Evolutionary conservation across 2,113 vertebrate species (phyloP).

Genomic region (Scatophagus argus): DNA sequence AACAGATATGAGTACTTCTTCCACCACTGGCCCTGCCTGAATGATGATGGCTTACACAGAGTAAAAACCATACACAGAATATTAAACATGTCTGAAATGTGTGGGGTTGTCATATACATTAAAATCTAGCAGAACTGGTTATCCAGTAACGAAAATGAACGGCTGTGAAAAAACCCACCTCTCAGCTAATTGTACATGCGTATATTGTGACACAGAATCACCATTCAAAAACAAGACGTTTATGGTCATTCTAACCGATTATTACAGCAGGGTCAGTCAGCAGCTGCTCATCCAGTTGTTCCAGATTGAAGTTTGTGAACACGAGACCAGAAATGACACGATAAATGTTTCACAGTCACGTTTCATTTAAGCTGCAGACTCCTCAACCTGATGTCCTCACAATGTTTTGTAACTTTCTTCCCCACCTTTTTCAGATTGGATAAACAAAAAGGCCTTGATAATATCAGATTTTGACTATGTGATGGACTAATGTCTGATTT

Average conservation of each 20-base stretch:
- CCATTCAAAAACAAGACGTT: neutral
- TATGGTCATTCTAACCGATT: neutral
- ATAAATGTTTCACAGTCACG: neutral
- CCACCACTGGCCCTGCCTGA: too few relatives aligned
- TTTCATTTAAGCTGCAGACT: neutral
- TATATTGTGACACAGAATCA: neutral
- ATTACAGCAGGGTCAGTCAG: neutral
- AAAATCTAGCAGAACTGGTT: neutral
- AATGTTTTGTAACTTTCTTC: neutral
- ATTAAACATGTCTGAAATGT: neutral
- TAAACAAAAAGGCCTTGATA: too few relatives aligned
- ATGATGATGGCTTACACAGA: too few relatives aligned
- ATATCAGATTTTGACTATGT: too few relatives aligned
- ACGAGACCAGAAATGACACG: neutral
- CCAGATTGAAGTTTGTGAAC: neutral
- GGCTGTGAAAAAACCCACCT: neutral
- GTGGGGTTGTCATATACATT: neutral
- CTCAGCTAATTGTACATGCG: neutral
- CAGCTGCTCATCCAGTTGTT: neutral
- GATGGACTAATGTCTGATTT: neutral
- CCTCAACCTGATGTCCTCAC: neutral
- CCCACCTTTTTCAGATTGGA: neutral
- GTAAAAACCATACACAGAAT: neutral
- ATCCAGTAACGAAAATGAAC: neutral
- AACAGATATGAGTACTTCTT: too few relatives aligned